phyloP scores from a whole-genome alignment of 2,113 vertebrate genomes.

The Menura novaehollandiae region DNA sequence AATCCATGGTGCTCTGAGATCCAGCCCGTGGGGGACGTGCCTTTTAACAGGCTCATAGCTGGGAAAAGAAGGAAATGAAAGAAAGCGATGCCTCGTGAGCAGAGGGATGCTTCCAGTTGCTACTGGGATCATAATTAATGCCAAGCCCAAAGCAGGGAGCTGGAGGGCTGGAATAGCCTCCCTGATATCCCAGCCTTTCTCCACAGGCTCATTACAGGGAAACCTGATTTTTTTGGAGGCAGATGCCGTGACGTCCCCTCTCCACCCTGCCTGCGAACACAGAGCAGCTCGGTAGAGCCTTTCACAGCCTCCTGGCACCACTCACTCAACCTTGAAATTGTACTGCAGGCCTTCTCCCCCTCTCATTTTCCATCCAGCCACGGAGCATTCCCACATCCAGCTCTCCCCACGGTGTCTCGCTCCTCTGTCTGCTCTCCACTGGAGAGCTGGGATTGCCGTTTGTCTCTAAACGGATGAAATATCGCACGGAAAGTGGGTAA shows the following conservation, averaged over 20 bases:
- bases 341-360: constrained; percentile 6
- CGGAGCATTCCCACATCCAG: not conserved
- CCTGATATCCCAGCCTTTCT: not conserved
- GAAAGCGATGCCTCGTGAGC: not conserved
- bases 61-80: not conserved
- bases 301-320: not conserved
- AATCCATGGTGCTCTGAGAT: rapidly evolving
- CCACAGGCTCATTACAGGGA: not conserved
- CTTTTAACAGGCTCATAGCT: not conserved
- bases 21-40: rapidly evolving
- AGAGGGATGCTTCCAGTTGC: not conserved
- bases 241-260: not conserved
- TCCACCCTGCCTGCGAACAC: not conserved
- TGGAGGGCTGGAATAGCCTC: not conserved
- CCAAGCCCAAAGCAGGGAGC: not conserved
- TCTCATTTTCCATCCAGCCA: not conserved
- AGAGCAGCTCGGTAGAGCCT: not conserved
- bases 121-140: not conserved
- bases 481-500: not conserved
- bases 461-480: not conserved
- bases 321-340: constrained; percentile 27
- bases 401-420: rapidly evolving
- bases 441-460: rapidly evolving
- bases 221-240: not conserved
- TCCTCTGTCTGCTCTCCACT: not conserved